phyloP scores from a whole-genome alignment of 2,113 vertebrate genomes.

The Tetrao urogallus region DNA sequence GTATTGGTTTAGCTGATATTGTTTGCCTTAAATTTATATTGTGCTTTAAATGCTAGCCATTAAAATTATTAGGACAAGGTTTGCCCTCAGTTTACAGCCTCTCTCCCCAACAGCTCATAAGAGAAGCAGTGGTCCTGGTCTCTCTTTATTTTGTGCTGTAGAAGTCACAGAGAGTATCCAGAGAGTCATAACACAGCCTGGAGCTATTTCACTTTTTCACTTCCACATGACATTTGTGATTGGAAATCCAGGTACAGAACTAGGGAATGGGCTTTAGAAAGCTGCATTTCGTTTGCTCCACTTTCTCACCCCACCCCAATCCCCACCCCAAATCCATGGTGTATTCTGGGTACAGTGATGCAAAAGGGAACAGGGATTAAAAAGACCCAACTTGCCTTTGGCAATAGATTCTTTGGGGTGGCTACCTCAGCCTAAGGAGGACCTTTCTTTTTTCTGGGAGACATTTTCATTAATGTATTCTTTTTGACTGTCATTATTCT shows the following conservation, averaged over 20 bases:
- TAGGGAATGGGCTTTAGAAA: background rate
- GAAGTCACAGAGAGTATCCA: background rate
- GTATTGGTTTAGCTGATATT: conserved; percentile 51
- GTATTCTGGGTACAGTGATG: background rate
- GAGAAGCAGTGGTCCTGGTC: background rate
- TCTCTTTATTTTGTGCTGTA: background rate
- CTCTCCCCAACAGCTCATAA: background rate
- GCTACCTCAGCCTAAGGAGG: background rate
- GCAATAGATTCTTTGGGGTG: background rate
- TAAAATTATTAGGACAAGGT: conserved; percentile 52
- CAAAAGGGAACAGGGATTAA: background rate
- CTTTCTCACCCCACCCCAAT: background rate
- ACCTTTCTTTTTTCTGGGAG: background rate
- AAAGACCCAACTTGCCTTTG: background rate
- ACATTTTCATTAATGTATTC: background rate
- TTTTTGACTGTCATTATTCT: conserved; percentile 5
- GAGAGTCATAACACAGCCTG: background rate
- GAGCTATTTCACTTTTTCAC: background rate
- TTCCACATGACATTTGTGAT: background rate
- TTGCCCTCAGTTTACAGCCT: conserved; percentile 44
- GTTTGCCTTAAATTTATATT: conserved; percentile 64
- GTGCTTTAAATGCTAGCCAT: conserved; percentile 54
- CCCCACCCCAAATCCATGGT: background rate
- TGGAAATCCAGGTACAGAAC: background rate
- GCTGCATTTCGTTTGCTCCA: background rate